These are phyloP conservation scores for Cephonodes hylas DNA, from an alignment of 2,888 invertebrate genomes.

Conservation along the genomic window DNA sequence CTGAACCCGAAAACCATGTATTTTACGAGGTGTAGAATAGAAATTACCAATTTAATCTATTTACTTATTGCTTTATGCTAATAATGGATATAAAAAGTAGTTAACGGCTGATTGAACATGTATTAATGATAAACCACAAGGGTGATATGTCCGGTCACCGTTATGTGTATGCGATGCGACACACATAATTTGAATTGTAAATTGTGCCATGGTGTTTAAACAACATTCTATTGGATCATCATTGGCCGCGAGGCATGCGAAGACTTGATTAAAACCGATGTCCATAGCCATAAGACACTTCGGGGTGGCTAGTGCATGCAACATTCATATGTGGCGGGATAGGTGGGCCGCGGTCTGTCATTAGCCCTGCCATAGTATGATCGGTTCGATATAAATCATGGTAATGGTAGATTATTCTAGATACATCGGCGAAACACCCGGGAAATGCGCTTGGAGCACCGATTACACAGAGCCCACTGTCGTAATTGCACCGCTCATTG, in stretches of 20 bases:
- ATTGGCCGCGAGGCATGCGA: not conserved
- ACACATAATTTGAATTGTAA: constrained; percentile 33
- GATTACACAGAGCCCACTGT: constrained; percentile 68
- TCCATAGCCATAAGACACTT: constrained; percentile 18
- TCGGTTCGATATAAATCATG: constrained; percentile 76
- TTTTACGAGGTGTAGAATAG: not conserved
- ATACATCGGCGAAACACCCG: constrained; percentile 70
- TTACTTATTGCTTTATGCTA: not conserved
- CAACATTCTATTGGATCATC: not conserved
- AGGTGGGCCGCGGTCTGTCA: constrained; percentile 60
- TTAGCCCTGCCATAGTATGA: constrained; percentile 67
- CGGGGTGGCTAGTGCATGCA: constrained; percentile 34
- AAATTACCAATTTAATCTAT: not conserved
- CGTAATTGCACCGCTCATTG: constrained; percentile 76
- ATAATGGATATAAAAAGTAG: constrained; percentile 8
- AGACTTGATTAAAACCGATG: not conserved
- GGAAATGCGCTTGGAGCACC: constrained; percentile 67
- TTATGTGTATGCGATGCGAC: constrained; percentile 23
- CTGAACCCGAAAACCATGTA: not conserved
- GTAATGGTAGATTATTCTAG: constrained; percentile 78
- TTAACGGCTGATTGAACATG: constrained; percentile 13
- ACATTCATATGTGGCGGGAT: constrained; percentile 57
- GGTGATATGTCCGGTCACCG: constrained; percentile 22
- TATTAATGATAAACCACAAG: constrained; percentile 3
- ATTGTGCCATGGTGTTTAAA: constrained; percentile 20